Evolutionary conservation across 2,797 vertebrate genomes (phyloP), one percentile per base, ranked within the genome.

Genomic region (Zenarchopterus dispar): DNA sequence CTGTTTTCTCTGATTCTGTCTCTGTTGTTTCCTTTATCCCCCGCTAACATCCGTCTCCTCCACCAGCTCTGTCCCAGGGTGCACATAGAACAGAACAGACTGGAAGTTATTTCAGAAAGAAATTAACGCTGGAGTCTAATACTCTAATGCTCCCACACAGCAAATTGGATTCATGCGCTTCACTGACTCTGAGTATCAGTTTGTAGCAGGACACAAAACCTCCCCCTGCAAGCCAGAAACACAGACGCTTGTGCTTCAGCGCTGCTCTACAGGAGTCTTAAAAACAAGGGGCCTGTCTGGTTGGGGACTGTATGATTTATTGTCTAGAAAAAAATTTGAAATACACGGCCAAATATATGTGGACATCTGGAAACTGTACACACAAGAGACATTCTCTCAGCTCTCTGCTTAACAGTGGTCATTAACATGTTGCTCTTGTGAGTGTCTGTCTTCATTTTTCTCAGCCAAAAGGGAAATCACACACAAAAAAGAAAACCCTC

Each of bases 161-260:
- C 78, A 89, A 89, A 89, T 89, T 89, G 84, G 87, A 88, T 86
- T 82, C 26, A 39, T 80, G 76, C 70, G 77, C 78, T 82, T 65
- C 69, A 69, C 71, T 79, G 87, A 46, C 70, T 83, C 70, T 13
- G 85, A 80, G 81, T 81, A 84, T 84, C 79, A 75, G 75, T 56
- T 71, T 67, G 70, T 73, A 75, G 67, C 82, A 76, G 77, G 77
- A 80, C 68, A 82, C 71, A 65, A 78, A 80, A 61, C 64, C 75
- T 70, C 54, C 73, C 19, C 65, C 71, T 65, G 69, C 58, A 23
- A 69, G 73, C 31, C 62, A 65, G 62, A 66, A 59, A 62, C 44
- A 63, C 53, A 55, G 42, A 67, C 5, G 8, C 17, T 2, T 31
- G 19, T 16, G 56, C 48, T 61, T 42, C 28, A 19, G 33, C 31